These are phyloP conservation scores for Enteromius radiatus DNA, from an alignment of 2,797 vertebrate species.

Conservation along the genomic window DNA sequence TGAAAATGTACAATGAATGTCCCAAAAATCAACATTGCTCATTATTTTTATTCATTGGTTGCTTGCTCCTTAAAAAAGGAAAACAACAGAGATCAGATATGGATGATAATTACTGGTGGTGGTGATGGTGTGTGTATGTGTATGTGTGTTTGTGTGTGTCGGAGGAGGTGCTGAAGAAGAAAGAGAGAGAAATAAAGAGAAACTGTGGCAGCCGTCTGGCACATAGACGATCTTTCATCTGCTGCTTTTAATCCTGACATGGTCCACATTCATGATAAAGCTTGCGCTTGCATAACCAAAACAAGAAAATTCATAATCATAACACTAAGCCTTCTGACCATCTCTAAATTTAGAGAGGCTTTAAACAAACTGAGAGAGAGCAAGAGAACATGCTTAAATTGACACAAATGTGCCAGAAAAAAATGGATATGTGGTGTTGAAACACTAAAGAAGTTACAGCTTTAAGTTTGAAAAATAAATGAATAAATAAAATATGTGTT, in stretches of 20 bases:
- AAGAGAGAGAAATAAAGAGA: constrained; percentile 32
- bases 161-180: constrained; percentile 41
- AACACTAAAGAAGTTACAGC: not conserved
- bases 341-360: constrained; percentile 66
- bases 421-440: not conserved
- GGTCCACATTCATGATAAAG: constrained; percentile 50
- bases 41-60: not conserved
- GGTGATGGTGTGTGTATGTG: not conserved
- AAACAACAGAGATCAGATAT: constrained; percentile 7
- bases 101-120: constrained; percentile 15
- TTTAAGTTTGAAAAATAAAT: not conserved
- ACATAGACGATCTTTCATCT: constrained; percentile 36
- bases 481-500: too few species aligned
- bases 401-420: not conserved
- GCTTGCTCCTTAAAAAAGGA: not conserved
- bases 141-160: not conserved
- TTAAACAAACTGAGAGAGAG: constrained; percentile 38
- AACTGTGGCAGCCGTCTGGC: constrained; percentile 35
- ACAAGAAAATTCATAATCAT: constrained; percentile 55
- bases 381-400: constrained; percentile 25
- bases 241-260: constrained; percentile 56
- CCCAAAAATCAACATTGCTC: not conserved
- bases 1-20: not conserved
- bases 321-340: constrained; percentile 64
- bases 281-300: constrained; percentile 49